These are phyloP conservation scores for Griposia aprilina DNA, from an alignment of 2,888 invertebrate species.

Conservation along the genomic window DNA sequence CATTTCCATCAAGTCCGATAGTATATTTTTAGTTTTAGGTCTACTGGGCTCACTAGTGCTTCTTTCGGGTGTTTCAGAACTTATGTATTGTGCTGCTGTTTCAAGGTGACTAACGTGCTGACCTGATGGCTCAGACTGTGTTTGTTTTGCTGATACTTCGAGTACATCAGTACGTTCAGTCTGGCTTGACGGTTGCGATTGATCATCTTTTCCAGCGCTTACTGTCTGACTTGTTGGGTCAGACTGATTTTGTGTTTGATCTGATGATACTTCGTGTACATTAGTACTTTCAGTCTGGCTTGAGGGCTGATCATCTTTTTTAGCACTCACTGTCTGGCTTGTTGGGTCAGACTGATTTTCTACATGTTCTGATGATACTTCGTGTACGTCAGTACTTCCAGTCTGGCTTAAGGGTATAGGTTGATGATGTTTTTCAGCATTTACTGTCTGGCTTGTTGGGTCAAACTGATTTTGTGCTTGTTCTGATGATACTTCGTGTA, in stretches of 20 bases:
- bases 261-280: background rate
- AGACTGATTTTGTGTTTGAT: background rate
- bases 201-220: background rate
- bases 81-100: constrained; percentile 2
- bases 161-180: background rate
- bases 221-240: background rate
- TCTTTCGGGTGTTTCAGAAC: constrained; percentile 26
- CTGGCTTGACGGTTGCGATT: background rate
- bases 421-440: background rate
- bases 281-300: background rate
- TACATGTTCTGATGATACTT: background rate
- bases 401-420: background rate
- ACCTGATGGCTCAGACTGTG: background rate
- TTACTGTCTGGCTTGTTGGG: no score
- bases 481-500: no score
- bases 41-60: constrained; percentile 4
- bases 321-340: background rate
- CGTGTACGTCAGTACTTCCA: background rate
- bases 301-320: background rate
- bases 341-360: background rate
- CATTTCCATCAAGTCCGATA: constrained; percentile 88
- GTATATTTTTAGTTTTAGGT: constrained; percentile 77
- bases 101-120: constrained; percentile 3
- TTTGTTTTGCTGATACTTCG: background rate
- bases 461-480: no score